Evolutionary conservation across 2,888 invertebrate genomes (phyloP), one percentile per base, ranked within the genome.

Genomic region (Drosophila colorata): DNA sequence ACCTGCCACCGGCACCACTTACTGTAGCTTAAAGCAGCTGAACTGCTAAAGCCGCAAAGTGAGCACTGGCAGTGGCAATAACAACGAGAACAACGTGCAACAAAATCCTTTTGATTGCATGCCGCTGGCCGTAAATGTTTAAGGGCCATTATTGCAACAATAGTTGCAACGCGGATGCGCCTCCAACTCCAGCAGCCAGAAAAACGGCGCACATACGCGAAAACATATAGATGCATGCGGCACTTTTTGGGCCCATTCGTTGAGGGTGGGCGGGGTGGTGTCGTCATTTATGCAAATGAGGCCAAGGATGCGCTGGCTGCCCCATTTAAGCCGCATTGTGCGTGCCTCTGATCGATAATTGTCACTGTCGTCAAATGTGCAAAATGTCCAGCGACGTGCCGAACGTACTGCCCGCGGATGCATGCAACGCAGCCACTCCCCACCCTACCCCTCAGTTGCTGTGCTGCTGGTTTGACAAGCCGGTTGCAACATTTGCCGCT

Each of bases 221-320:
- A 25, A 11, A 13, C 41, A 58, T 28, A 58, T 48, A 35, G 48
- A 37, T 67, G 44, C 35, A 33, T 40, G 28, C 14, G 40, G n/a
- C 44, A 49, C 40, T 68, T 68, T 73, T 69, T 73, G 68, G 40
- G 65, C 8, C 47, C 47, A 20, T 40, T 44, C 28, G 9, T 20
- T 20, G 20, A 35, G 38, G 33, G 18, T 16, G 23, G 11, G 9
- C 31, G n/a, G 3, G 18, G 13, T 4, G 20, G 23, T 2, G 16
- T 65, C 84, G 73, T 67, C 84, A 78, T 84, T 86, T 86, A 86
- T 86, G 86, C 82, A 86, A 86, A 86, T 86, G 85, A 84, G 87
- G 70, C 76, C 87, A 88, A 87, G 76, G 80, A 84, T 86, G 84
- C 81, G 60, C 49, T 71, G 47, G 61, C 6, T 44, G 75, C 25